Evolutionary conservation across 2,113 vertebrate genomes (phyloP).

Genomic region (Lycocorax pyrrhopterus): DNA sequence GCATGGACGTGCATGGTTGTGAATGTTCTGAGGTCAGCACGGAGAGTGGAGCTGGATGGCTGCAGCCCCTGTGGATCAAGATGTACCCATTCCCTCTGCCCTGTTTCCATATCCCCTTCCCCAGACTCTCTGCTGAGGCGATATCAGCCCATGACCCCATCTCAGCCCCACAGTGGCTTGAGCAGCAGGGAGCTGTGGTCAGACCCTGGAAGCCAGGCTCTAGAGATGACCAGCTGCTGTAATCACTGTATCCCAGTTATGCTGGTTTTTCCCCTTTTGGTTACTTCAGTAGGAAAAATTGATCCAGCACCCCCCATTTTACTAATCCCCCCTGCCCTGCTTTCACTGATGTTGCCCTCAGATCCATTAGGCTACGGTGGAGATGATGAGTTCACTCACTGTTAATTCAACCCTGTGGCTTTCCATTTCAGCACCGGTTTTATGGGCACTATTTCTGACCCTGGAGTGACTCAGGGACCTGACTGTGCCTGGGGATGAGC

Average conservation of each 20-base stretch:
- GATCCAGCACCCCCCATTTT: neutral
- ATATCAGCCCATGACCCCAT: neutral
- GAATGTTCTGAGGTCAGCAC: neutral
- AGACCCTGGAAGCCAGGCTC: neutral
- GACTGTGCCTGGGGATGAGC: neutral
- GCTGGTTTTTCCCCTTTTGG: neutral
- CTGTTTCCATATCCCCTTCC: neutral
- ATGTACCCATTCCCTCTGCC: neutral
- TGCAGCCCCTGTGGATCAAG: neutral
- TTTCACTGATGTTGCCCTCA: neutral
- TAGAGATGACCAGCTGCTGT: neutral
- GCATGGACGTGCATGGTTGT: neutral
- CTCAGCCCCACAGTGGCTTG: neutral
- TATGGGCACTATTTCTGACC: accelerated
- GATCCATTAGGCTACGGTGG: neutral
- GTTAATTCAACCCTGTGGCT: neutral
- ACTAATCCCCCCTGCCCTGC: neutral
- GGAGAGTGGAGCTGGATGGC: neutral
- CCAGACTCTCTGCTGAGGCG: neutral
- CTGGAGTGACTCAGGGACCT: neutral
- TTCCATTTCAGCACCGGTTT: neutral
- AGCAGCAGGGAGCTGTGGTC: neutral
- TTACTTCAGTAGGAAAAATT: neutral
- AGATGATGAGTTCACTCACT: neutral
- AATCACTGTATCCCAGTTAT: neutral